Conservation (phyloP, 2,797 vertebrate species). For the Spea hammondii region DNA sequence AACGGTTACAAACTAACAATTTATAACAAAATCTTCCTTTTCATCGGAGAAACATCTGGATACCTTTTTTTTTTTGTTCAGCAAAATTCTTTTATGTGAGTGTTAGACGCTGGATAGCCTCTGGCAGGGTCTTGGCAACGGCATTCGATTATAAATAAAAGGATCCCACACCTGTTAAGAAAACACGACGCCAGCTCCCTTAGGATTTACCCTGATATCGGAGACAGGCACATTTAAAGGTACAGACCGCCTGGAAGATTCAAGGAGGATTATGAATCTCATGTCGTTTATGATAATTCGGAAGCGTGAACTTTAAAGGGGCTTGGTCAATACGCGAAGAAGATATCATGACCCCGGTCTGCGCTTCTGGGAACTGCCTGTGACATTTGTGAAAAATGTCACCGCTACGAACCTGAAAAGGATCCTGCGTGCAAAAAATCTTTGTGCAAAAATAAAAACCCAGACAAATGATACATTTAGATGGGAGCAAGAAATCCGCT, state of each 20-base stretch:
- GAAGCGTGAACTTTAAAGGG: conserved; percentile 30
- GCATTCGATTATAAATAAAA: conserved; percentile 20
- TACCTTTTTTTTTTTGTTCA: too few relatives aligned
- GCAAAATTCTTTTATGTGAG: background rate
- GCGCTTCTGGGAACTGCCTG: conserved; percentile 25
- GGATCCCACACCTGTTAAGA: conserved; percentile 26
- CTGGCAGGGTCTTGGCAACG: background rate
- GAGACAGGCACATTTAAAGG: conserved; percentile 34
- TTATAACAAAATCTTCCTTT: too few relatives aligned
- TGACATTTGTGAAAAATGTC: conserved; percentile 7
- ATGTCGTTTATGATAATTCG: conserved; percentile 22
- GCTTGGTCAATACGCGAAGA: conserved; percentile 4
- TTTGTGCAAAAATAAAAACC: too few relatives aligned
- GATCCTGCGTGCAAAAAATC: too few relatives aligned
- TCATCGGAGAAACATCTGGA: too few relatives aligned
- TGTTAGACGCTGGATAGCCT: background rate
- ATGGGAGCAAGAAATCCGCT: too few relatives aligned
- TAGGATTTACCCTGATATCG: conserved; percentile 29
- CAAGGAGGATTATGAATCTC: conserved; percentile 26
- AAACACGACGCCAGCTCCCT: conserved; percentile 26
- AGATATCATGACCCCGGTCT: conserved; percentile 3
- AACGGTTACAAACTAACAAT: too few relatives aligned
- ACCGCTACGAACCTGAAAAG: background rate
- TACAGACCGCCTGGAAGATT: conserved; percentile 34
- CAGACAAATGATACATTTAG: too few relatives aligned